A percentile compares a stretch with the other conserved stretches of the same genome.
These are phyloP conservation scores for Taeniopygia guttata DNA, from an alignment of 2,797 vertebrate species.

Conservation along the genomic window DNA sequence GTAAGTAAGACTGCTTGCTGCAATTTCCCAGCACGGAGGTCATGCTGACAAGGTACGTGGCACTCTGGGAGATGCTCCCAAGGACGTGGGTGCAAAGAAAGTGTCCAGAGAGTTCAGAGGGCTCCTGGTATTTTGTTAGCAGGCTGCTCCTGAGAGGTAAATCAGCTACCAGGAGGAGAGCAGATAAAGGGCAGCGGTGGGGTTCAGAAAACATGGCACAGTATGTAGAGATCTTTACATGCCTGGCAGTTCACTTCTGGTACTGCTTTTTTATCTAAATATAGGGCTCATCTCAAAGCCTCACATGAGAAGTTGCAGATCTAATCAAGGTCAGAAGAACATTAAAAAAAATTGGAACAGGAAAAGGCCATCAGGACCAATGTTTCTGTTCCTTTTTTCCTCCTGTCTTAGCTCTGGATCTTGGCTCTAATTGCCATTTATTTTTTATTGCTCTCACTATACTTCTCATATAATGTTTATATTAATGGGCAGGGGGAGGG, in stretches of 20 bases:
- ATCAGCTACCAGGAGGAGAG: background rate
- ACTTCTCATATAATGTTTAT: constrained; percentile 47
- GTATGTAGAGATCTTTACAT: background rate
- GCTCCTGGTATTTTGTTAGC: background rate
- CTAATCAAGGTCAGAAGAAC: constrained; percentile 63
- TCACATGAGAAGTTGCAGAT: constrained; percentile 56
- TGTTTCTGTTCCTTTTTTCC: constrained; percentile 60
- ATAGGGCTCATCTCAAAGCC: constrained; percentile 40
- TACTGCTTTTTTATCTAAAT: constrained; percentile 46
- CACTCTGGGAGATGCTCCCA: background rate
- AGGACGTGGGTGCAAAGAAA: fast-evolving
- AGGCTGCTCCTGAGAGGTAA: background rate
- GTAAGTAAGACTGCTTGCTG: background rate
- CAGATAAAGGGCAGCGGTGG: background rate
- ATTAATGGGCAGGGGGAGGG: constrained; percentile 34
- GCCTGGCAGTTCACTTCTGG: background rate
- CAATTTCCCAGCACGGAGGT: background rate
- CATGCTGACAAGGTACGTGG: background rate
- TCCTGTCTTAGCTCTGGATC: constrained; percentile 50
- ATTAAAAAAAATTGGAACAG: constrained; percentile 66
- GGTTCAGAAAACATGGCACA: background rate
- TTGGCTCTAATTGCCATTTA: constrained; percentile 56
- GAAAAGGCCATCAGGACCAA: constrained; percentile 66
- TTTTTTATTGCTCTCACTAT: constrained; percentile 47
- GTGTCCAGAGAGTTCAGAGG: background rate